phyloP scores from a whole-genome alignment of 2,113 vertebrate genomes.

The Dissostichus mawsoni region DNA sequence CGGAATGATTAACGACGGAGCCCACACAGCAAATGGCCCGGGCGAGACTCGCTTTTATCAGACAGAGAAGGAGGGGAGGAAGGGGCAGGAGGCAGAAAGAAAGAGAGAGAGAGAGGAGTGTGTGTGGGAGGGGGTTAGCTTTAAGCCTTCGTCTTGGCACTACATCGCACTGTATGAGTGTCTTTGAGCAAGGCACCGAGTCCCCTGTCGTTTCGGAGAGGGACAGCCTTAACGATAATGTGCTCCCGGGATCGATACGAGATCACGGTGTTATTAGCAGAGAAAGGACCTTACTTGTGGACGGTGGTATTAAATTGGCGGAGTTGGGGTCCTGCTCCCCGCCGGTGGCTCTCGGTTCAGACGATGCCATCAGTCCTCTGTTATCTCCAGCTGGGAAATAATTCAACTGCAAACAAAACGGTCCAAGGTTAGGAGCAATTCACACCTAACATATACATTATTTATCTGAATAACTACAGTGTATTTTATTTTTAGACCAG shows the following conservation, averaged over 20 bases:
- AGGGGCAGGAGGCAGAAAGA: conserved; percentile 6
- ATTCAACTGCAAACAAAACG: conserved; percentile 69
- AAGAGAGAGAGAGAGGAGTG: conserved; percentile 28
- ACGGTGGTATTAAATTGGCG: conserved; percentile 92
- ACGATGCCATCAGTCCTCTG: conserved; percentile 90
- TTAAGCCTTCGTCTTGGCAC: neutral
- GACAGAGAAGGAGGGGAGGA: conserved; percentile 64
- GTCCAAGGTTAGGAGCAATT: conserved; percentile 25
- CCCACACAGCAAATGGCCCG: conserved; percentile 75
- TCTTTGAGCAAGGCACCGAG: conserved; percentile 70
- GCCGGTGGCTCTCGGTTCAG: conserved; percentile 91
- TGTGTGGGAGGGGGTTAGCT: neutral
- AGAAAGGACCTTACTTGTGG: conserved; percentile 89
- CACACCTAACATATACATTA: neutral
- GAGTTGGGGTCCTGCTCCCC: conserved; percentile 91
- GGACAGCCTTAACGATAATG: conserved; percentile 23
- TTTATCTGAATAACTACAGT: neutral
- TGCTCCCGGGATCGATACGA: conserved; percentile 7
- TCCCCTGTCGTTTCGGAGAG: neutral
- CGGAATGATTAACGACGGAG: conserved; percentile 80
- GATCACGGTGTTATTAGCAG: conserved; percentile 9
- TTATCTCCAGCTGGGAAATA: conserved; percentile 57
- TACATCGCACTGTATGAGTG: conserved; percentile 39
- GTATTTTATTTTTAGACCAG: neutral
- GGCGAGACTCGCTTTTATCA: conserved; percentile 71